phyloP scores from a whole-genome alignment of 1,140 invertebrate genomes.

The Formica selysi region DNA sequence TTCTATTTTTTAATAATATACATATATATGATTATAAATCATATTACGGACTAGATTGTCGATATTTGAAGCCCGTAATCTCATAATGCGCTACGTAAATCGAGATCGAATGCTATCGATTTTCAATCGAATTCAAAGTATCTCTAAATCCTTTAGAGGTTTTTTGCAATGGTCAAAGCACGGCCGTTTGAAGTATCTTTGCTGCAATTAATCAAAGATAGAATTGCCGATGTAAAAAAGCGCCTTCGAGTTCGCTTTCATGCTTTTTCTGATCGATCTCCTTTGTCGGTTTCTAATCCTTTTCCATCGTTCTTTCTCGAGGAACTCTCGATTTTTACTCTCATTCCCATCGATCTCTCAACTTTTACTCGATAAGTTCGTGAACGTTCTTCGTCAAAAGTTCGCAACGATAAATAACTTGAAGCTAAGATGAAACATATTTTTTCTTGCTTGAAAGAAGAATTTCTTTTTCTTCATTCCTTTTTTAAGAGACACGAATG shows the following conservation, averaged over 20 bases:
- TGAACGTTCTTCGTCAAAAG: slow-evolving; percentile 21
- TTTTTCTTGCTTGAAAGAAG: not conserved
- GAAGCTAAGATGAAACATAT: slow-evolving; percentile 53
- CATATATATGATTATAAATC: not conserved
- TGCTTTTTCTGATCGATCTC: slow-evolving; percentile 28
- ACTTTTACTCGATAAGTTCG: slow-evolving; percentile 30
- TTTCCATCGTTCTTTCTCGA: slow-evolving; percentile 22
- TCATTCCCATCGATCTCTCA: slow-evolving; percentile 41
- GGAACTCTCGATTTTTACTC: slow-evolving; percentile 41
- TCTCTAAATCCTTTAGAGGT: not conserved
- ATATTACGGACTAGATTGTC: not conserved
- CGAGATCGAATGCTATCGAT: not conserved
- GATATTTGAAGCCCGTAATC: not conserved
- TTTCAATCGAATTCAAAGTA: slow-evolving; percentile 42
- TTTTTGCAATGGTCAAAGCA: slow-evolving; percentile 4
- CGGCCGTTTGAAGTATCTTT: slow-evolving; percentile 14
- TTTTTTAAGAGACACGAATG: not conserved
- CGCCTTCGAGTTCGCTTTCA: not conserved
- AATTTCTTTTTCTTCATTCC: not conserved
- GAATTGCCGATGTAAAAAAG: slow-evolving; percentile 31
- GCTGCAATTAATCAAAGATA: slow-evolving; percentile 35
- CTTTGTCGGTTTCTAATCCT: slow-evolving; percentile 38
- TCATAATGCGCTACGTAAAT: not conserved
- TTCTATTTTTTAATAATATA: not conserved
- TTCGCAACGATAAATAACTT: slow-evolving; percentile 51